Conservation (phyloP, 2,797 vertebrate species). For the Scolopax bukidnonensis region DNA sequence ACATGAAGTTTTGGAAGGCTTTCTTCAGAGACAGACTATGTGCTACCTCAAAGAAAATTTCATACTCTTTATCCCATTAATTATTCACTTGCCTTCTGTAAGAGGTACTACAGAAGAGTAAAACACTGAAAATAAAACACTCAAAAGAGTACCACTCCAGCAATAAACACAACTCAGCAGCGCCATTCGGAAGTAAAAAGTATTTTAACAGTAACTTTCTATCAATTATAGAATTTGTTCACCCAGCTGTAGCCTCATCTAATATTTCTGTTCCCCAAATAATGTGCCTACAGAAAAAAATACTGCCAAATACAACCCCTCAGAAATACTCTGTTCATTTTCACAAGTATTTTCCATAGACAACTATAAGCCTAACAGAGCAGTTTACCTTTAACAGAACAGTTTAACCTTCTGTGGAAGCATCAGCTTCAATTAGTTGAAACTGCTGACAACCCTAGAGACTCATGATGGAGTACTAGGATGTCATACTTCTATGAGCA, state of each 20-base stretch:
- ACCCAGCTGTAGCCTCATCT: not conserved
- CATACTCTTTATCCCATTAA: not conserved
- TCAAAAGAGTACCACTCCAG: not conserved
- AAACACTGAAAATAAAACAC: not conserved
- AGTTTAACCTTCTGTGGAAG: not conserved
- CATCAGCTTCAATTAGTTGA: not conserved
- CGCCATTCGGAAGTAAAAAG: not conserved
- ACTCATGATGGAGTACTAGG: not conserved
- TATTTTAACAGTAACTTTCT: not conserved
- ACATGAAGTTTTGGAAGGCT: not conserved
- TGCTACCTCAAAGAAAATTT: not conserved
- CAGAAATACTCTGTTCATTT: not conserved
- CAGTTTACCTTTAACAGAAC: not conserved
- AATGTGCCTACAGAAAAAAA: rapidly evolving
- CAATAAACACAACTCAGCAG: not conserved
- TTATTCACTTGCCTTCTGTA: not conserved
- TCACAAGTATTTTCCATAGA: not conserved
- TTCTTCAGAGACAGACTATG: not conserved
- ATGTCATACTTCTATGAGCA: not conserved
- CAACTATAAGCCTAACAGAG: not conserved
- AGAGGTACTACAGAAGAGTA: not conserved
- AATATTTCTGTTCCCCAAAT: not conserved
- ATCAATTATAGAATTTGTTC: not conserved
- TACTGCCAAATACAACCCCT: not conserved
- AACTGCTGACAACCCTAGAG: not conserved